Evolutionary conservation across 2,113 vertebrate genomes (phyloP).

Genomic region (Ictalurus furcatus): DNA sequence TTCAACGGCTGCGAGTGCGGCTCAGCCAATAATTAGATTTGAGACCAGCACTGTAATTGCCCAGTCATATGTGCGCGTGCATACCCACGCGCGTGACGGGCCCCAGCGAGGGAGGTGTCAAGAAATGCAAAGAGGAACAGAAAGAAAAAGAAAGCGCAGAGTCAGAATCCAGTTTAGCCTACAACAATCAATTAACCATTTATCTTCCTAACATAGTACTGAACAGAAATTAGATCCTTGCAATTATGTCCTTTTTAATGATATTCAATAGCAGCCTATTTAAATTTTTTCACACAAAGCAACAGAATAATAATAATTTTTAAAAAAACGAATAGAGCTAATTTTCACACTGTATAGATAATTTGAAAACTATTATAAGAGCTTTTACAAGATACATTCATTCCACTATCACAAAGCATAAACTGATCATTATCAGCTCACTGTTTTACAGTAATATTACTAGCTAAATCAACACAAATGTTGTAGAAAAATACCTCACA

Average conservation of each 20-base stretch:
- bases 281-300: conserved; percentile 18
- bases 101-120: background rate
- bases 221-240: conserved; percentile 4
- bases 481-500: conserved; percentile 53
- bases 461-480: conserved; percentile 42
- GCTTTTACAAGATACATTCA: conserved; percentile 45
- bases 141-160: background rate
- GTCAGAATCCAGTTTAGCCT: background rate
- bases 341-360: background rate
- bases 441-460: conserved; percentile 51
- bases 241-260: conserved; percentile 38
- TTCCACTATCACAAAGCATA: conserved; percentile 47
- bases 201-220: background rate
- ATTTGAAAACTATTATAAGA: conserved; percentile 36
- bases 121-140: conserved; percentile 12
- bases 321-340: conserved; percentile 22
- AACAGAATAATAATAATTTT: background rate
- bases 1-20: background rate
- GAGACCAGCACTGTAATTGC: background rate
- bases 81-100: background rate
- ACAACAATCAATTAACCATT: background rate
- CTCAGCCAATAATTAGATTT: background rate
- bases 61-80: background rate
- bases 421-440: conserved; percentile 41
- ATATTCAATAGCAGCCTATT: conserved; percentile 34